Conservation (phyloP, 2,888 invertebrate species). For the Ormyrus rosae region DNA sequence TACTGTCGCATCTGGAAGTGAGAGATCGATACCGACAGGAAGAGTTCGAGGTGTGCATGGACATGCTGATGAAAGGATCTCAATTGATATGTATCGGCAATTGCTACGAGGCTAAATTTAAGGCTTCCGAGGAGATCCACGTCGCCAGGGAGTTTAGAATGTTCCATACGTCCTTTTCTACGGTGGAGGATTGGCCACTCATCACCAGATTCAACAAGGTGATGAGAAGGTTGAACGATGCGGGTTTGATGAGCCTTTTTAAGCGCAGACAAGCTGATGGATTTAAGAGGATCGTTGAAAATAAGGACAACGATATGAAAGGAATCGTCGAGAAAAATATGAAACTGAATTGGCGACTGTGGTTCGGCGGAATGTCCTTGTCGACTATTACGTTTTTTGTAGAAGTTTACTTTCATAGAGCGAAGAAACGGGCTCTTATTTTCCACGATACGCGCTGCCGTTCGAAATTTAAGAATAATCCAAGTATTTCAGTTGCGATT, state of each 20-base stretch:
- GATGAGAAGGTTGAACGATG: not conserved
- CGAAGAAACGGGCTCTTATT: not conserved
- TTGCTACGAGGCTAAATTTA: conserved; percentile 2
- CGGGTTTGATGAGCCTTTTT: conserved; percentile 11
- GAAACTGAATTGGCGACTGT: conserved; percentile 1
- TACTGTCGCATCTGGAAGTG: not conserved
- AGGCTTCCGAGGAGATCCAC: not conserved
- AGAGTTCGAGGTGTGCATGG: not conserved
- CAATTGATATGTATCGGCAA: conserved; percentile 3
- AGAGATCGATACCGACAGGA: not conserved
- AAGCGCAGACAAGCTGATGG: not conserved
- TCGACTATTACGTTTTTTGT: not conserved
- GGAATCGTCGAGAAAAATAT: not conserved
- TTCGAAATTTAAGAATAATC: too few species aligned
- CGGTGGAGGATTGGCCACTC: conserved; percentile 29
- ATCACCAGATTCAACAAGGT: conserved; percentile 13
- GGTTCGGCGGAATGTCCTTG: not conserved
- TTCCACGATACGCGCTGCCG: too few species aligned
- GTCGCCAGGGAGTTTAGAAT: conserved; percentile 4
- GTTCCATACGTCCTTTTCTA: conserved; percentile 17
- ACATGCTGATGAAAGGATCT: not conserved
- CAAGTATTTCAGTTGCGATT: too few species aligned
- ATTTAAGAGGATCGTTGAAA: too few species aligned
- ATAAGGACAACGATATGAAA: not conserved
- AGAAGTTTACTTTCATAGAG: not conserved